A percentile compares a stretch with the other conserved stretches of the same genome.
Conservation (phyloP, 2,797 vertebrate species). For the Babyrousa celebensis region DNA sequence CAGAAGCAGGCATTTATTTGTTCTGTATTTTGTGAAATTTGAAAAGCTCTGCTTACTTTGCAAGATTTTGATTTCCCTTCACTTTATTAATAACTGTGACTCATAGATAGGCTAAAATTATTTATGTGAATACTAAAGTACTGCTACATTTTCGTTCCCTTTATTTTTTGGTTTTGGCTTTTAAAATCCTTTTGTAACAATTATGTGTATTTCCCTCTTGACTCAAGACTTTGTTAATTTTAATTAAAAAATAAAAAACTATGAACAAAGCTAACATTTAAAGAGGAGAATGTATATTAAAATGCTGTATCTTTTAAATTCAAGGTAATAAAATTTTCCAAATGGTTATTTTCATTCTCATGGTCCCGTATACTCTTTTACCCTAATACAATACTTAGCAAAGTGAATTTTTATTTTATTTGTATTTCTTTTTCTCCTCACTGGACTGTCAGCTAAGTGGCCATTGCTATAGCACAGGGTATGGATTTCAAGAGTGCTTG, state of each 20-base stretch:
- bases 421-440: neutral
- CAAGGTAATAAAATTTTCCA: neutral
- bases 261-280: neutral
- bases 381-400: neutral
- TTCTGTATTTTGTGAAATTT: constrained; percentile 37
- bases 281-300: neutral
- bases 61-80: neutral
- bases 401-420: neutral
- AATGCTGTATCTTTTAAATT: constrained; percentile 29
- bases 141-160: neutral
- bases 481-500: constrained; percentile 24
- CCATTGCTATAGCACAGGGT: neutral
- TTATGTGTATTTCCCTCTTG: constrained; percentile 35
- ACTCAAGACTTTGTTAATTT: constrained; percentile 5
- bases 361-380: neutral
- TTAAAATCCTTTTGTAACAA: constrained; percentile 63
- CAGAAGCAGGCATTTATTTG: constrained; percentile 9
- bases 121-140: constrained; percentile 3
- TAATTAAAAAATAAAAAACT: neutral
- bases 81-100: constrained; percentile 74
- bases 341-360: neutral
- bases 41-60: constrained; percentile 30
- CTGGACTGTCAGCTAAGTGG: neutral
- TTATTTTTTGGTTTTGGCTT: neutral
- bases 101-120: constrained; percentile 57